Evolutionary conservation across 2,888 invertebrate species (phyloP).

Genomic region (Fissipunctia ypsillon): DNA sequence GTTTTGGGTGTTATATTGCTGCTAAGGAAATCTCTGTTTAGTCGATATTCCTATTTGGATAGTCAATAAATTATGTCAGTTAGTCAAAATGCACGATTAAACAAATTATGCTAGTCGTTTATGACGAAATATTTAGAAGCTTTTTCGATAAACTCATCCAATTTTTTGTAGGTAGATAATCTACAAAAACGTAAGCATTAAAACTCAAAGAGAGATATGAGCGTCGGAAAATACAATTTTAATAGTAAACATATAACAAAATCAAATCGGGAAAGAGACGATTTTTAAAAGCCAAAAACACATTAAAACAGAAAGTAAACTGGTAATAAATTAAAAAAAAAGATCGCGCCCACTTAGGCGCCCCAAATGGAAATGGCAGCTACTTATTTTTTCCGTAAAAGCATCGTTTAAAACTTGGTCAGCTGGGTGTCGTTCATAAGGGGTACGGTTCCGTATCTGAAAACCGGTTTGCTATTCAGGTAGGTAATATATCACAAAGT

Average conservation of each 20-base stretch:
- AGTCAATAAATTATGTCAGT: not conserved
- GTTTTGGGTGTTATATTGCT: conserved; percentile 3
- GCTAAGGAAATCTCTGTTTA: not conserved
- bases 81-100: not conserved
- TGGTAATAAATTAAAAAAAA: conserved; percentile 80
- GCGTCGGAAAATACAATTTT: conserved; percentile 61
- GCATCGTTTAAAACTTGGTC: conserved; percentile 83
- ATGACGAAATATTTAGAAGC: conserved; percentile 17
- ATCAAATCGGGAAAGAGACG: conserved; percentile 68
- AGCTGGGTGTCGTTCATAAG: conserved; percentile 63
- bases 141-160: conserved; percentile 33
- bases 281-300: conserved; percentile 80
- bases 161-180: conserved; percentile 34
- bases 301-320: conserved; percentile 79
- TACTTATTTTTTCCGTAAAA: conserved; percentile 85
- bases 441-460: conserved; percentile 57
- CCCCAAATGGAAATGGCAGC: conserved; percentile 82
- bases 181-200: conserved; percentile 38
- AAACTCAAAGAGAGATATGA: conserved; percentile 55
- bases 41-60: not conserved
- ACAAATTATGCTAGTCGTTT: not conserved
- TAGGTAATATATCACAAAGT: conserved; percentile 2
- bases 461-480: conserved; percentile 24
- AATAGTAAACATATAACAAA: conserved; percentile 65
- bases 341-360: conserved; percentile 82